Base-by-base conservation (phyloP, 2,797 vertebrate genomes). In the Silurus aristotelis region DNA sequence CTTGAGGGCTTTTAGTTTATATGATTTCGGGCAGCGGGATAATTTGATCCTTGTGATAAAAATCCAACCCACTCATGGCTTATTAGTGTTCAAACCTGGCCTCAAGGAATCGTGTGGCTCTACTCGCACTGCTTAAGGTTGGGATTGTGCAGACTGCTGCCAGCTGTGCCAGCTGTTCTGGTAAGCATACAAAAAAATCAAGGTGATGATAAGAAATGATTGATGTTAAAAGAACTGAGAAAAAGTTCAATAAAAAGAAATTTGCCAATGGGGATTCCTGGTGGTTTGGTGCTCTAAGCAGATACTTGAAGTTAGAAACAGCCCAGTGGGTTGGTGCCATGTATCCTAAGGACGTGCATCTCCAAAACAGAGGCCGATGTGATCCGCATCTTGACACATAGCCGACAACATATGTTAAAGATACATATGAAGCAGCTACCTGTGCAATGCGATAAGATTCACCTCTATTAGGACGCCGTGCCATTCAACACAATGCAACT, bases 1-100 rank as follows among this genome's bases (percentile, higher is more conserved):
- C 64, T 58, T 77, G 72, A 87, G 43, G 22, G 81, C 83, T 85
- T 85, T 87, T 70, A 76, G 68, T 75, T 64, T 76, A 46, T 90
- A 79, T 84, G 83, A 73, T 68, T 75, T 83, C 46, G 56, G 43
- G 64, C 48, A 76, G 68, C 81, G 46, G 31, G 67, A 83, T 83
- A 83, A 83, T 83, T 83, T 83, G 60, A 64, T n/a, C 70, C 87
- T 75, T 76, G 55, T 15, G 55, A 72, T 72, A 82, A 82, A 38
- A 83, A 83, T 72, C 68, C 83, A 84, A 66, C 46, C 72, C 61
- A 64, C 60, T 77, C 61, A 84, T 75, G 61, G n/a, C 83, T 71
- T 71, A 75, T 60, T 61, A 52, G 72, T 60, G 68, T 56, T 81
- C 43, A 83, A 68, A 46, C 58, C 85, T 77, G 60, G 25, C 58